phyloP scores from a whole-genome alignment of 2,797 vertebrate genomes.

The Sebastes oblongus region DNA sequence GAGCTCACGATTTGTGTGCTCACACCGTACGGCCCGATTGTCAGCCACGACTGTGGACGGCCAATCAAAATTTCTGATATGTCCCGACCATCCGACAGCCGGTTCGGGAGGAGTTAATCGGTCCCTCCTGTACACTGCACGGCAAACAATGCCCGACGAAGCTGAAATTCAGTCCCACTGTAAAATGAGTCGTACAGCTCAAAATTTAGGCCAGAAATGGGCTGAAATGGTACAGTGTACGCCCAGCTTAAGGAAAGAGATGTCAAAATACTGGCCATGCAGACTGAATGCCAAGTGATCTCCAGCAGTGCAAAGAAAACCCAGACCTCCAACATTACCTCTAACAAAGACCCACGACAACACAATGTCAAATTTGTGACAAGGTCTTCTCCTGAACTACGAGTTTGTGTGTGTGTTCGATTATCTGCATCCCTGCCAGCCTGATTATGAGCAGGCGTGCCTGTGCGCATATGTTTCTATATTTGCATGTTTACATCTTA shows the following conservation, averaged over 20 bases:
- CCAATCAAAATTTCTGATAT: too few relatives aligned
- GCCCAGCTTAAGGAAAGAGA: background rate
- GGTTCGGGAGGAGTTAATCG: too few relatives aligned
- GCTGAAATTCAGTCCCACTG: too few relatives aligned
- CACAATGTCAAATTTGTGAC: background rate
- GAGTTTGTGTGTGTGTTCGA: conserved; percentile 17
- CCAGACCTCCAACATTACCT: background rate
- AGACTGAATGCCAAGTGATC: background rate
- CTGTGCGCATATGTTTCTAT: conserved; percentile 69
- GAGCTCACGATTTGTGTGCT: too few relatives aligned
- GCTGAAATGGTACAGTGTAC: too few relatives aligned
- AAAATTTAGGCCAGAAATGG: too few relatives aligned
- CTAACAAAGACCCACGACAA: background rate
- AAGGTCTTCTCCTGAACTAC: conserved; percentile 14
- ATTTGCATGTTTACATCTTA: conserved; percentile 68
- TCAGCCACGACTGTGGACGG: too few relatives aligned
- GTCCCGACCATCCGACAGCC: too few relatives aligned
- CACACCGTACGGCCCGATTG: too few relatives aligned
- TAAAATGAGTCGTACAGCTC: too few relatives aligned
- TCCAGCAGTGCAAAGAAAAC: background rate
- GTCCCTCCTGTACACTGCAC: too few relatives aligned
- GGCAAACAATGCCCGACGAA: too few relatives aligned
- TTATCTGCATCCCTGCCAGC: conserved; percentile 55
- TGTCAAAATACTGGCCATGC: background rate
- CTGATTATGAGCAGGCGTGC: conserved; percentile 62